Base-by-base conservation (phyloP, 2,113 vertebrate genomes). In the Hypocryptadius cinnamomeus region DNA sequence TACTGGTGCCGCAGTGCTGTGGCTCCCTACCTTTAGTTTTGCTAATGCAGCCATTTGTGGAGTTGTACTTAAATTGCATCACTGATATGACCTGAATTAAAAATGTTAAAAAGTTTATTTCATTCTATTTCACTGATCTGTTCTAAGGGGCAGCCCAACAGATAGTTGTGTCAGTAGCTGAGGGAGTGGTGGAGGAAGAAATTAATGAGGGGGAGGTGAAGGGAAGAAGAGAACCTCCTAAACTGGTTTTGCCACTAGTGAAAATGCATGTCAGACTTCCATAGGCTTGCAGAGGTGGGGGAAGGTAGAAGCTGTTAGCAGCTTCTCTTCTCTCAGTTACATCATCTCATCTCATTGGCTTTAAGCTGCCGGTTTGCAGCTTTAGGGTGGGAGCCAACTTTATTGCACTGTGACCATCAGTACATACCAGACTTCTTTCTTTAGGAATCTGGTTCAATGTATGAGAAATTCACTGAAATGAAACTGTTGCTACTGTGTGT, bases 231-330 rank as follows among this genome's bases (percentile, higher is more conserved):
- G 59, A 95, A 93, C 88, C 63, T 93, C 85, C 82, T 80, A 40
- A 89, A 96, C 96, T 93, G 68, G 92, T 96, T 96, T 96, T 86
- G 14, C 68, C 19, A 24, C 64, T 92, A n/a, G 27, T 56, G 79
- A 73, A 93, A 88, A 83, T 51, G 5, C 70, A 3, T 77, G 85
- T 83, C 68, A 73, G 20, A 82, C 42, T 85, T 90, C 40, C 54
- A 30, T 8, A 51, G 90, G 27, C 39, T 66, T 90, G 79, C 48
- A 69, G 64, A 88, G 47, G 72, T 90, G 51, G 47, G 60, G 85
- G 72, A 78, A 51, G 19, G 45, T 40, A 69, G 68, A 37, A 51
- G 50, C 5, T 65, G 40, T 79, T 71, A 79, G 24, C 28, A 92
- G 35, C 35, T 82, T 76, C 35, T 51, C 45, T 84, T 59, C 12